Evolutionary conservation across 2,113 vertebrate species (phyloP), one percentile per base, ranked within the genome.

Genomic region (Apaloderma vittatum): DNA sequence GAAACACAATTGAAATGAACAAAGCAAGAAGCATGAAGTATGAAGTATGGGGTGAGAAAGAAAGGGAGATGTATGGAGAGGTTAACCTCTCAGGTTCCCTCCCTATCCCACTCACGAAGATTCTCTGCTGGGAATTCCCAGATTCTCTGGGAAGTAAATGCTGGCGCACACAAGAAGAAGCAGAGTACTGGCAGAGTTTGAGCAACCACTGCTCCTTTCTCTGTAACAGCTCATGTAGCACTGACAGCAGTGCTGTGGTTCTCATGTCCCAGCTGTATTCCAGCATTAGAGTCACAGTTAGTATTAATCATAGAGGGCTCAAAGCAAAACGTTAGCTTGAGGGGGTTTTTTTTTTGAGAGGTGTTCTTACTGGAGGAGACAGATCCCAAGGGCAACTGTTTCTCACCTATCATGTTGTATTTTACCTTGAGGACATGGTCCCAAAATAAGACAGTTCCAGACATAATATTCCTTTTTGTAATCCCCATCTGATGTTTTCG

Each of bases 221-320:
- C 48, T 15, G 2, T 94, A 94, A 94, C 96, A 96, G 93, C 55
- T 96, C 95, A 36, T 90, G 93, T 48, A 84, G 34, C 11, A 52
- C 86, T 95, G 95, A 97, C 90, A 97, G 83, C 92, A 92, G 34
- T 59, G 11, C 72, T 90, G 88, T 83, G 51, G 51, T 83, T 96
- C 88, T 95, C 90, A 93, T 80, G 46, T 96, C 61, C 79, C 96
- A 95, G 95, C 86, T 97, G 94, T 92, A 74, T 52, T 91, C 55
- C 61, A 71, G 59, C 21, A 55, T 71, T 63, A 90, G 67, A 68
- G 82, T 93, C 82, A 92, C 37, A 62, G 40, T 24, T 46, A 93
- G 30, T 10, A 37, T 51, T 79, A 89, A 94, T 91, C 20, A 27
- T 0, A 23, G 74, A 76, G 75, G 34, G 32, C 58, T 83, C 19